Evolutionary conservation across 2,797 vertebrate genomes (phyloP), one percentile per base, ranked within the genome.

Genomic region (Tiaroga cobitis): DNA sequence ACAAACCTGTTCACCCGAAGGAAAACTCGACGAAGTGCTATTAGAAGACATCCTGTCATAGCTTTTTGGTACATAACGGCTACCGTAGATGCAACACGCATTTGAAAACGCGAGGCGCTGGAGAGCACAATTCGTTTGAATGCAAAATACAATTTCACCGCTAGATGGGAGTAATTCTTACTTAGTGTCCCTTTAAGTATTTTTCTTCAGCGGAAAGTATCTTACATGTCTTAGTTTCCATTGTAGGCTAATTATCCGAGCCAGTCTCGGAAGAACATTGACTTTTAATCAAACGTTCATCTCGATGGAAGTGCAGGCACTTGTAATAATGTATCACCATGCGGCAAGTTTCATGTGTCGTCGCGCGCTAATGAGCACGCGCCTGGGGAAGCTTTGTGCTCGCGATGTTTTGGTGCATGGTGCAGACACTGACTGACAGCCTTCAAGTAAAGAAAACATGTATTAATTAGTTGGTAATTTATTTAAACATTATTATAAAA

Each of bases 251-350:
- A 46, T 32, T 16, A 51, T 65, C 24, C 24, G 34, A 43, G n/a
- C 15, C 46, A 18, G 39, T 65, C 4, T 41, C 37, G 43, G 24
- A 32, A 76, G 49, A 61, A n/a, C 51, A 8, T 56, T 37, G 37
- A 41, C 59, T 79, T n/a, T 79, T 79, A 65, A 65, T 80, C 32
- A 65, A 79, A 63, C 18, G 2, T 63, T 63, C 3, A 32, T 65
- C 8, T 46, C 9, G 16, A 19, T 26, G 24, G 37, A 41, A 41
- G 34, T 59, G 18, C 54, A 26, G 76, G 8, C 37, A 79, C 56
- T 43, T 79, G 16, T 63, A 61, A 59, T 59, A 61, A 61, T 59
- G 34, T 18, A 34, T 10, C 18, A 49, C 3, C 2, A 63, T 16
- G n/a, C 15, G 4, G 8, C 2, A 10, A 2, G 46, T 54, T 8